Evolutionary conservation across 2,797 vertebrate genomes (phyloP).

Genomic region (Amblyraja radiata): DNA sequence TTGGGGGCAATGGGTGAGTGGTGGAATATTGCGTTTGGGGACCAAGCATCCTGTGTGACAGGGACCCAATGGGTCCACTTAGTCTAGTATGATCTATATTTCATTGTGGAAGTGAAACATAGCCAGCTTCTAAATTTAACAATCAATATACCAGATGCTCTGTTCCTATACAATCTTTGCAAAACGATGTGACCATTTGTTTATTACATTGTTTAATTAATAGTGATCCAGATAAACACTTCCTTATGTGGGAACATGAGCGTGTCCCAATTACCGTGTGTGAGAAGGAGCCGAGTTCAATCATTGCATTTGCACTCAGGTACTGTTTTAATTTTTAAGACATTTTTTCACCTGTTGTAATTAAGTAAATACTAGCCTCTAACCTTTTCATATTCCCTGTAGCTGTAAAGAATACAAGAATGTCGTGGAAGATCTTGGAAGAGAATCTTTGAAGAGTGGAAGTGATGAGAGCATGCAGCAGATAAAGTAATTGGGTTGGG

Average conservation of each 20-base stretch:
- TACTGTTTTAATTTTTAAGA: constrained; percentile 48
- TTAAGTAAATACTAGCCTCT: not conserved
- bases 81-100: too few relatives aligned
- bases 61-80: too few relatives aligned
- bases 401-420: constrained; percentile 97
- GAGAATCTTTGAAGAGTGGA: constrained; percentile 57
- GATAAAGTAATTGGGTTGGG: constrained; percentile 54
- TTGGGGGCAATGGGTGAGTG: too few relatives aligned
- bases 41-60: too few relatives aligned
- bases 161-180: not conserved
- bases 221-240: constrained; percentile 97
- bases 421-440: constrained; percentile 83
- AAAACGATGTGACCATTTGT: not conserved
- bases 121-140: not conserved
- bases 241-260: constrained; percentile 94
- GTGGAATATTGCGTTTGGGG: too few relatives aligned
- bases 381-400: not conserved
- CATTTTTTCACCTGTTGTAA: not conserved
- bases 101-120: not conserved
- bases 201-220: not conserved
- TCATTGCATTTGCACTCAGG: constrained; percentile 98
- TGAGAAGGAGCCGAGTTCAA: constrained; percentile 93
- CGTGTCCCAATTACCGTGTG: constrained; percentile 93
- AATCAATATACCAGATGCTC: not conserved
- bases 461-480: constrained; percentile 68